Base-by-base conservation (phyloP, 2,888 invertebrate species). In the Eledone cirrhosa region DNA sequence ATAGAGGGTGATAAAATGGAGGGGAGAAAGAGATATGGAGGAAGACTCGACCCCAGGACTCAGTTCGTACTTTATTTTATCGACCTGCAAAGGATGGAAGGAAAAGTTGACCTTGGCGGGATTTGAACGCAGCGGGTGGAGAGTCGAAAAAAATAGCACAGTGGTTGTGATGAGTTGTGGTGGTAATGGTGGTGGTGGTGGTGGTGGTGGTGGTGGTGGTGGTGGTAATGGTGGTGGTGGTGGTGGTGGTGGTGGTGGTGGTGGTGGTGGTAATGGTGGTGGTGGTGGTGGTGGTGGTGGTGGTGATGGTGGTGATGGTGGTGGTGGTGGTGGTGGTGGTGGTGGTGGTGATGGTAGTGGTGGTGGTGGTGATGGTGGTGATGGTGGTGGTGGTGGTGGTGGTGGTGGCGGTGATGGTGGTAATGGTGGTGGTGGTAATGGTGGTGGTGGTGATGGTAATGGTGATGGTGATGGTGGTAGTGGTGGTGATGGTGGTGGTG, bases 161-260 rank as follows among this genome's bases (percentile, higher is more conserved):
- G 27, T 69, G 69, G 27, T 27, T 24, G 69, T 69, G 69, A 24
- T 69, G 69, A 16, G 69, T 69, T 24, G 69, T 69, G 19, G 69
- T 69, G 69, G 27, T 69, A 27, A 27, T 27, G 69, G 27, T 69
- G 69, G 69, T 69, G 69, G 19, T 69, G 19, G 69, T 27, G 19
- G 69, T 69, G 19, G 69, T 69, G 69, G 69, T 27, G 69, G 69
- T 69, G 69, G 27, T 69, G 19, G 69, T 69, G 27, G 27, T 69
- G 69, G 19, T 69, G 69, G 19, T 69, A 16, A 27, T 27, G 22
- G 69, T 69, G 69, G 69, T 69, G 69, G 69, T 27, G 69, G 27
- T 19, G 27, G 19, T 19, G 14, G 19, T 69, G 27, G 19, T 69
- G 69, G 19, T 19, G 27, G 19, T 19, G 69, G 19, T n/a, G 16